Percentiles rank a stretch among this genome's conserved stretches.
phyloP scores from a whole-genome alignment of 53 echinoderm and acorn worm genomes.

The Arbacia lixula region DNA sequence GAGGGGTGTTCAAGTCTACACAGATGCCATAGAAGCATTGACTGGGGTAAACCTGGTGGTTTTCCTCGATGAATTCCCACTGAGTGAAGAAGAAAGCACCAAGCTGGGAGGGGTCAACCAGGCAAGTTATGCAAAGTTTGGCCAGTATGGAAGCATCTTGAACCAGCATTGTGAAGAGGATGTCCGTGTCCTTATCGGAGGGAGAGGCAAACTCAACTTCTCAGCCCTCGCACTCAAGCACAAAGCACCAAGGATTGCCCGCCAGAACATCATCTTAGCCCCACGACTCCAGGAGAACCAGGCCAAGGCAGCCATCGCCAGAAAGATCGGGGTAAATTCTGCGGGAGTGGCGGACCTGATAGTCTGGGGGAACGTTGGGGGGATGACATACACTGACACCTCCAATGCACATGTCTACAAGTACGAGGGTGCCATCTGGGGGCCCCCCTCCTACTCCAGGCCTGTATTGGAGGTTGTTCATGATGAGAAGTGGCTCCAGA shows the following conservation, averaged over 20 bases:
- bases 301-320: constrained; percentile 89
- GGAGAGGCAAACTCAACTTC: constrained; percentile 87
- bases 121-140: constrained; percentile 72
- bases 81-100: constrained; percentile 67
- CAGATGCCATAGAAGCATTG: constrained; percentile 76
- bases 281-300: constrained; percentile 86
- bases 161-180: constrained; percentile 70
- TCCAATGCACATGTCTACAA: constrained; percentile 77
- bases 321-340: constrained; percentile 88
- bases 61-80: constrained; percentile 80
- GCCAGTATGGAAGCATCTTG: constrained; percentile 72
- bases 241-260: constrained; percentile 70
- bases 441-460: constrained; percentile 87
- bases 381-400: constrained; percentile 77
- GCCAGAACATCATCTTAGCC: constrained; percentile 87
- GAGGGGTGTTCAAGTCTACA: constrained; percentile 68
- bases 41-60: constrained; percentile 75
- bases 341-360: constrained; percentile 82
- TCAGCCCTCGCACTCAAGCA: constrained; percentile 84
- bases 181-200: constrained; percentile 84
- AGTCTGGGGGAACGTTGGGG: constrained; percentile 92
- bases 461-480: constrained; percentile 93
- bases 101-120: constrained; percentile 58
- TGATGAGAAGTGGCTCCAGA: constrained; percentile 96
- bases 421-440: constrained; percentile 98